Percentiles rank a stretch among this genome's conserved stretches.
Evolutionary conservation across 1,140 invertebrate species (phyloP).

Genomic region (Drepana arcuata): DNA sequence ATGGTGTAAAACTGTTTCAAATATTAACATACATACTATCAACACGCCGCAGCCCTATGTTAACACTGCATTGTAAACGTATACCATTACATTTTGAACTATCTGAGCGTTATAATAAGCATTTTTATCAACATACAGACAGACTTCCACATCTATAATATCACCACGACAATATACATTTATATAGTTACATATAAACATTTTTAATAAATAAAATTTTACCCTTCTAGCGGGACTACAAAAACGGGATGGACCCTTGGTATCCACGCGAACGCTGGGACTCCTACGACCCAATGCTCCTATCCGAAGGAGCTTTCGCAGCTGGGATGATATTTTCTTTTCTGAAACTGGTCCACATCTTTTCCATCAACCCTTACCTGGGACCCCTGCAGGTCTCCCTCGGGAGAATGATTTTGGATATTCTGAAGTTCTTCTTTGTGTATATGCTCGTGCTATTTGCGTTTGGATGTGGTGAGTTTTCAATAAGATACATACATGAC

Average conservation of each 20-base stretch:
- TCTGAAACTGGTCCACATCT: constrained; percentile 94
- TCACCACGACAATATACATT: no score
- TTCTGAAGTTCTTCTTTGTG: constrained; percentile 95
- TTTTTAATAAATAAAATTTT: background rate
- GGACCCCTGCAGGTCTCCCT: constrained; percentile 90
- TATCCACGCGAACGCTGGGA: constrained; percentile 91
- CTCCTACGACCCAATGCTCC: constrained; percentile 93
- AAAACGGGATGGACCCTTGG: constrained; percentile 82
- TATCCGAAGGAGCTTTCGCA: constrained; percentile 95
- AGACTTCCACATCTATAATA: no score
- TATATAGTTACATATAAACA: no score
- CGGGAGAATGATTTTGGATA: constrained; percentile 93
- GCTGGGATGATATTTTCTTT: constrained; percentile 97
- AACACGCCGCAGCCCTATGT: no score
- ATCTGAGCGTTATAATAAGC: no score
- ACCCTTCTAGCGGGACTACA: constrained; percentile 77
- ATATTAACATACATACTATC: no score
- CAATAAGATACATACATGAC: background rate
- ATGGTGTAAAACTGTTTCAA: no score
- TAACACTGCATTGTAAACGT: no score
- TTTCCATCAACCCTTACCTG: constrained; percentile 95
- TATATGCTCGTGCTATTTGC: constrained; percentile 92
- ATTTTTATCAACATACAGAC: no score
- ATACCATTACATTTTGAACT: no score
- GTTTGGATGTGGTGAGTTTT: constrained; percentile 86